These are phyloP conservation scores for Lycorma delicatula DNA, from an alignment of 1,140 invertebrate species.

Conservation along the genomic window DNA sequence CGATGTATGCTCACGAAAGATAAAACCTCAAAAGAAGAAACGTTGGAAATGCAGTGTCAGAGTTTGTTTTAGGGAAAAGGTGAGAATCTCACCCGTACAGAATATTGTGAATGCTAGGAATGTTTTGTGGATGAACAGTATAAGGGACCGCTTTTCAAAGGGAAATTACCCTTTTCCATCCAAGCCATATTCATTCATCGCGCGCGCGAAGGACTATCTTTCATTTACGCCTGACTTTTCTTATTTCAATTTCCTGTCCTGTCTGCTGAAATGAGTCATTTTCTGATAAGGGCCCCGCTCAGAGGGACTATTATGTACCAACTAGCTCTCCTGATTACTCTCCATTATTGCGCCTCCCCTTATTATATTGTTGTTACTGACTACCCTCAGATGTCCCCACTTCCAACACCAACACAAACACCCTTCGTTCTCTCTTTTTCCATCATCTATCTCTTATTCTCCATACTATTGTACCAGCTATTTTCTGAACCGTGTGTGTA, in stretches of 20 bases:
- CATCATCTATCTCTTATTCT: neutral
- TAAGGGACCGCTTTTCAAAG: slow-evolving; percentile 20
- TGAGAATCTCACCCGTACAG: too few relatives aligned
- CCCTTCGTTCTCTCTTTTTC: neutral
- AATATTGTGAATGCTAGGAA: too few relatives aligned
- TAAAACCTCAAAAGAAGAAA: too few relatives aligned
- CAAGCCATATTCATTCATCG: slow-evolving; percentile 19
- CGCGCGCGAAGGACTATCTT: slow-evolving; percentile 25
- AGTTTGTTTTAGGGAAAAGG: too few relatives aligned
- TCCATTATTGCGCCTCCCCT: slow-evolving; percentile 21
- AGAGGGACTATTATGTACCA: slow-evolving; percentile 27
- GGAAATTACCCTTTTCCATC: slow-evolving; percentile 27
- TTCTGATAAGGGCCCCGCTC: slow-evolving; percentile 22
- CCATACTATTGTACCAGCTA: too few relatives aligned
- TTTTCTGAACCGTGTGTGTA: too few relatives aligned
- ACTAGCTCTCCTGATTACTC: slow-evolving; percentile 27
- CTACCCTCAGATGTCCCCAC: too few relatives aligned
- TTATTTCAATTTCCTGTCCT: slow-evolving; percentile 32
- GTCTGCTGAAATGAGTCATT: slow-evolving; percentile 26
- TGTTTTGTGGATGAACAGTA: neutral
- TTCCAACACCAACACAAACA: neutral
- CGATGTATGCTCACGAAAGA: too few relatives aligned
- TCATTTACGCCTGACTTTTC: slow-evolving; percentile 33
- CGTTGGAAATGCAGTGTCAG: too few relatives aligned
- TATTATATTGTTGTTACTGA: slow-evolving; percentile 15